Percentiles rank a stretch among this genome's conserved stretches.
phyloP scores from a whole-genome alignment of 2,888 invertebrate genomes.

The Oegoconia quadripuncta region DNA sequence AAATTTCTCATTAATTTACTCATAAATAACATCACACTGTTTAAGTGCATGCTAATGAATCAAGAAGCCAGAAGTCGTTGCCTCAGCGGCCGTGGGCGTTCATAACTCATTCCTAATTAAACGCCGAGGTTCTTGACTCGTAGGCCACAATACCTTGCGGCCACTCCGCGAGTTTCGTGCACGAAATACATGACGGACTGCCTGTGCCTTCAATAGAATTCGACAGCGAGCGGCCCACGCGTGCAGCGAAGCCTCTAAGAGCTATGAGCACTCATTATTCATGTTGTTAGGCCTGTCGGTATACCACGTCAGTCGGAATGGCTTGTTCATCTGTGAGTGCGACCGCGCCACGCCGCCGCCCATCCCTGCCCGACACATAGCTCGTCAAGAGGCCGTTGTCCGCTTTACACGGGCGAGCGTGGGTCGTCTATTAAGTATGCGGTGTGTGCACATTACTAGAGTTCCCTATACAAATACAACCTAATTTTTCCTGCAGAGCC shows the following conservation, averaged over 20 bases:
- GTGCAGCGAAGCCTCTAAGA: too few relatives aligned
- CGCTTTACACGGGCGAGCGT: conserved; percentile 54
- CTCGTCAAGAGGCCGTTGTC: conserved; percentile 60
- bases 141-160: conserved; percentile 13
- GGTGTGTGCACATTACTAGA: conserved; percentile 50
- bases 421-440: conserved; percentile 55
- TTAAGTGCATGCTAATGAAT: conserved; percentile 57
- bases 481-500: conserved; percentile 50
- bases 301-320: conserved; percentile 34
- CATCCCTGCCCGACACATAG: conserved; percentile 45
- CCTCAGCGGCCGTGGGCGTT: conserved; percentile 57
- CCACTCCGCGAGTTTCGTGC: conserved; percentile 29
- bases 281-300: conserved; percentile 41
- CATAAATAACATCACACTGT: conserved; percentile 25
- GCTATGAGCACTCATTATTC: conserved; percentile 45
- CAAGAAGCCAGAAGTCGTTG: conserved; percentile 64
- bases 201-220: conserved; percentile 23
- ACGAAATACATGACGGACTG: conserved; percentile 31
- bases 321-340: conserved; percentile 34
- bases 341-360: conserved; percentile 28
- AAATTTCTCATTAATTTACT: conserved; percentile 19
- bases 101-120: conserved; percentile 70
- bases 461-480: conserved; percentile 33
- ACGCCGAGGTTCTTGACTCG: conserved; percentile 66
- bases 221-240: conserved; percentile 35